A percentile compares a stretch with the other conserved stretches of the same genome.
phyloP scores from a whole-genome alignment of 2,888 invertebrate species.

The Dromius quadrimaculatus region DNA sequence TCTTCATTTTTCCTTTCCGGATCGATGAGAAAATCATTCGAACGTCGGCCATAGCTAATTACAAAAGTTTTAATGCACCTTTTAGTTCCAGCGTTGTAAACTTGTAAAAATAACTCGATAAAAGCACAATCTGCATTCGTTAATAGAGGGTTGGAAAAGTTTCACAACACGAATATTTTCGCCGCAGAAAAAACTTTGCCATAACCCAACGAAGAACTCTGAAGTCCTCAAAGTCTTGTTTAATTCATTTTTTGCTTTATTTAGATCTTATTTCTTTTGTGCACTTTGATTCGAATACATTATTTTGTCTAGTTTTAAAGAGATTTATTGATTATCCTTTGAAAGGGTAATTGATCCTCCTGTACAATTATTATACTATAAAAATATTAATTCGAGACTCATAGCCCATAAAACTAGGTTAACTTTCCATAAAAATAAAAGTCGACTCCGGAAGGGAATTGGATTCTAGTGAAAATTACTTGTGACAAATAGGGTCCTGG shows the following conservation, averaged over 20 bases:
- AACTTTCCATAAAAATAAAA: constrained; percentile 27
- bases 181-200: constrained; percentile 28
- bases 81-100: constrained; percentile 49
- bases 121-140: constrained; percentile 49
- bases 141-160: constrained; percentile 47
- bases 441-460: background rate
- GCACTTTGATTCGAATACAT: constrained; percentile 25
- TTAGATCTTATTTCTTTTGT: constrained; percentile 16
- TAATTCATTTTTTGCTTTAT: constrained; percentile 43
- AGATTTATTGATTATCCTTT: constrained; percentile 14
- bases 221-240: constrained; percentile 42
- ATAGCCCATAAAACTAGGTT: background rate
- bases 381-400: background rate
- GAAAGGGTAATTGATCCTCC: background rate
- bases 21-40: constrained; percentile 45
- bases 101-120: constrained; percentile 51
- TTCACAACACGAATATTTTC: constrained; percentile 13
- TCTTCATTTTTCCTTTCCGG: background rate
- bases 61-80: constrained; percentile 50
- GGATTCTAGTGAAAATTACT: constrained; percentile 25
- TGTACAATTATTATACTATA: background rate
- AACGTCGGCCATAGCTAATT: constrained; percentile 49
- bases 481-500: constrained; percentile 36
- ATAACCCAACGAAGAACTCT: constrained; percentile 33
- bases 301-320: constrained; percentile 17